These are phyloP conservation scores for Siderastrea radians DNA, from an alignment of 92 coral and sea anemone genomes.

Conservation along the genomic window DNA sequence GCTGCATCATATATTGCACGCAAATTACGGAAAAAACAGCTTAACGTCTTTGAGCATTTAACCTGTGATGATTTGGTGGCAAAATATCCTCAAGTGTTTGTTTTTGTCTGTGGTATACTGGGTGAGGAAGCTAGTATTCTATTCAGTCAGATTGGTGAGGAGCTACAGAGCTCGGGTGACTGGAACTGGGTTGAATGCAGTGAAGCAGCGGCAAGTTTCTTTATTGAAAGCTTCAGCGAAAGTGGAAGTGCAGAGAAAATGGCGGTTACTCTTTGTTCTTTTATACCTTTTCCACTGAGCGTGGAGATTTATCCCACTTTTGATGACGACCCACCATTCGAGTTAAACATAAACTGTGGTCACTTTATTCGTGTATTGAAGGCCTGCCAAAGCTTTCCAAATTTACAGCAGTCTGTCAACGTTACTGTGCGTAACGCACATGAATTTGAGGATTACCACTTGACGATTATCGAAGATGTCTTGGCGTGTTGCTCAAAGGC, in stretches of 20 bases:
- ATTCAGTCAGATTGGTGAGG: neutral
- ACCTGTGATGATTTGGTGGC: neutral
- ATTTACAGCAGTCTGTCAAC: neutral
- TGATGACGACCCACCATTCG: no score
- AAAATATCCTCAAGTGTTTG: neutral
- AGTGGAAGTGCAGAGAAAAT: neutral
- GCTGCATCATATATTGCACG: neutral
- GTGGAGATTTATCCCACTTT: neutral
- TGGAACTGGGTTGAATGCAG: neutral
- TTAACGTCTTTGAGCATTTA: neutral
- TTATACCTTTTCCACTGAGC: slow-evolving; percentile 1
- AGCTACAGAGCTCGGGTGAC: neutral
- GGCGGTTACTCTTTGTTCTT: neutral
- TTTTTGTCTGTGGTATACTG: neutral
- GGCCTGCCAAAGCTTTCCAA: neutral
- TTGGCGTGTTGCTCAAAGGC: neutral
- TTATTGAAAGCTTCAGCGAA: neutral
- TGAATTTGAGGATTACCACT: rapidly evolving
- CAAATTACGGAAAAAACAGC: neutral
- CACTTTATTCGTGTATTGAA: neutral
- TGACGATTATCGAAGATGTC: no score
- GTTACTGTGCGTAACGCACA: neutral
- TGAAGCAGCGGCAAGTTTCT: neutral
- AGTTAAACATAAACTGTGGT: no score
- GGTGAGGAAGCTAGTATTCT: neutral